Evolutionary conservation across 1,140 invertebrate species (phyloP).

Genomic region (Rhyacophila brunnea): DNA sequence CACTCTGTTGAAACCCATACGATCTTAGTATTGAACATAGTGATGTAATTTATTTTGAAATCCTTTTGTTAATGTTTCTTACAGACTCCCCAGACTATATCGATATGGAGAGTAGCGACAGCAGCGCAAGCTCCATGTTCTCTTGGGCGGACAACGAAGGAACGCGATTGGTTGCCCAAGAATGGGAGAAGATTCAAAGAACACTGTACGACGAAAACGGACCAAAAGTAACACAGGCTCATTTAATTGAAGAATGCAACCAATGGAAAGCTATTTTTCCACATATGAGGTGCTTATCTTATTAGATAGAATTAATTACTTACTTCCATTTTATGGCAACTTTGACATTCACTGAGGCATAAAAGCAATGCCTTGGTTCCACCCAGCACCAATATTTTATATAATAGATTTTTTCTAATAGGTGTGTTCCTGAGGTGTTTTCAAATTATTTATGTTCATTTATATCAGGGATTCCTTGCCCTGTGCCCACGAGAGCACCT

Average conservation of each 20-base stretch:
- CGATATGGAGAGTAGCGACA: slow-evolving; percentile 48
- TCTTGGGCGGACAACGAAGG: slow-evolving; percentile 47
- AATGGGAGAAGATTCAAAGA: slow-evolving; percentile 52
- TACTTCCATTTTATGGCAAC: too few relatives aligned
- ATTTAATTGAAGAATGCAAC: slow-evolving; percentile 50
- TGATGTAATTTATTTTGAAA: not conserved
- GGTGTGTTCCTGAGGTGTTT: too few relatives aligned
- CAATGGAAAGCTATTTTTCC: slow-evolving; percentile 51
- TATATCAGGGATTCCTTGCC: too few relatives aligned
- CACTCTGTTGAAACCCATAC: too few relatives aligned
- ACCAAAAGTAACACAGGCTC: slow-evolving; percentile 43
- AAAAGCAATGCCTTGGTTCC: too few relatives aligned
- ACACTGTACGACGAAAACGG: slow-evolving; percentile 51
- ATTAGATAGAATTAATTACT: too few relatives aligned
- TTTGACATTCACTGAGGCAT: too few relatives aligned
- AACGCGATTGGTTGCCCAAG: slow-evolving; percentile 41
- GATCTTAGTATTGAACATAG: not conserved
- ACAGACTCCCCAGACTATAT: slow-evolving; percentile 48
- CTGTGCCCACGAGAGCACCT: too few relatives aligned
- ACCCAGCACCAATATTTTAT: too few relatives aligned
- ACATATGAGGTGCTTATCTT: slow-evolving; percentile 52
- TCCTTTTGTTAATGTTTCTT: slow-evolving; percentile 8
- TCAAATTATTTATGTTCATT: too few relatives aligned
- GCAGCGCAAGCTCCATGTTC: slow-evolving; percentile 50
- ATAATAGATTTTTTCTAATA: too few relatives aligned